Evolutionary conservation across 2,797 vertebrate genomes (phyloP), one percentile per base, ranked within the genome.

Genomic region (Tenualosa thibaudeaui): DNA sequence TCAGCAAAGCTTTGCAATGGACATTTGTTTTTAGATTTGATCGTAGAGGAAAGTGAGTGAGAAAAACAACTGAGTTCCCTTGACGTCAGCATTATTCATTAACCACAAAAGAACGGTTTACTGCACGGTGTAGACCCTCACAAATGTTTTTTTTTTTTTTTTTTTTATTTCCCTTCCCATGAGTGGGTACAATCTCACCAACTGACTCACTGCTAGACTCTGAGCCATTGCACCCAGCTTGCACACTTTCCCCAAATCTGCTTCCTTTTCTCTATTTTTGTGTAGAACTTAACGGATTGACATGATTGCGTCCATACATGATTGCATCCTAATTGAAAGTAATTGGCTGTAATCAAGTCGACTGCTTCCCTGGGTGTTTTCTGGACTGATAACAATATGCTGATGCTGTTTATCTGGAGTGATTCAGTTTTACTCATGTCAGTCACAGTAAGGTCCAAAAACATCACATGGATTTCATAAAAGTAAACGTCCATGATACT

Each of bases 161-260:
- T 10, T 0, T 6, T 51, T 51, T 3, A 56, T 49, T n/a, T 82
- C 85, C 62, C 89, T 87, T 88, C 83, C 31, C 82, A 86, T 86
- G 86, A 88, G 81, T 46, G 31, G 88, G 86, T 83, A 89, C 82
- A 90, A 83, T 85, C 68, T 92, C 87, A 90, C 89, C 89, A 88
- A 86, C 86, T 94, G 92, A 94, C 86, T 94, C 93, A 93, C 81
- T 22, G n/a, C 5, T 78, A 89, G 46, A 85, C 82, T 86, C 88
- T 90, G 10, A 86, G 78, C 15, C 22, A 50, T 17, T 49, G 3
- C 2, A 10, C 17, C 40, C n/a, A 3, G 46, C 49, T 58, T 62
- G 43, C 82, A 81, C 75, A 15, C 37, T 15, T 56, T 75, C 68
- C 37, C 68, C 37, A 40, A 43, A 40, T 56, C 17, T 4, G 17